These are phyloP conservation scores for Sternarchorhynchus goeldii DNA, from an alignment of 2,797 vertebrate species.

Conservation along the genomic window DNA sequence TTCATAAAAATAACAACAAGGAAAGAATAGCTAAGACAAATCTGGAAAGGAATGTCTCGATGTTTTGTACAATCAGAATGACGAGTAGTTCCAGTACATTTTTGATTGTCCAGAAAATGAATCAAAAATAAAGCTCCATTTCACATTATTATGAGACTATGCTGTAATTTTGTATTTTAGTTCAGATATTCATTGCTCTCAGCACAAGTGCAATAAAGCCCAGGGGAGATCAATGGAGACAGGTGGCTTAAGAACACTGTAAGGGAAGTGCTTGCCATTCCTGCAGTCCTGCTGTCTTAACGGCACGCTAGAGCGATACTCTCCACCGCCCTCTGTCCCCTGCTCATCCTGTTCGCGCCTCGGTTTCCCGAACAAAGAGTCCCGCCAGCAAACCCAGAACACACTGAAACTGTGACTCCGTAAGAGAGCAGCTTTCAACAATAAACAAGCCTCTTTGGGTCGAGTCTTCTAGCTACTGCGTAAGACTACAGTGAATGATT, in stretches of 20 bases:
- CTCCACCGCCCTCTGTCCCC: conserved; percentile 24
- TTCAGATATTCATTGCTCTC: conserved; percentile 24
- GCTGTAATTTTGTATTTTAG: conserved; percentile 67
- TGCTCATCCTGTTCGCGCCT: conserved; percentile 19
- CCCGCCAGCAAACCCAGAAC: conserved; percentile 25
- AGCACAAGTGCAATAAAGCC: conserved; percentile 51
- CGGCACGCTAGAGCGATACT: conserved; percentile 30
- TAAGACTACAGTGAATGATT: background rate
- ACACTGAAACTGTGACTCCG: conserved; percentile 41
- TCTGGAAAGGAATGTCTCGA: conserved; percentile 5
- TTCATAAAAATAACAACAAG: conserved; percentile 30
- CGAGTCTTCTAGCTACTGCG: background rate
- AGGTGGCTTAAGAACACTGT: background rate
- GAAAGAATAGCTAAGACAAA: background rate
- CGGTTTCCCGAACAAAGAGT: conserved; percentile 6
- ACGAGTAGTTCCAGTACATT: conserved; percentile 31
- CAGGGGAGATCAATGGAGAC: conserved; percentile 21
- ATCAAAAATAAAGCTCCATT: conserved; percentile 17
- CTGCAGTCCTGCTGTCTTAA: conserved; percentile 8
- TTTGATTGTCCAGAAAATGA: background rate
- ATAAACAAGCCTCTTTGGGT: conserved; percentile 5
- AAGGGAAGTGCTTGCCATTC: conserved; percentile 28
- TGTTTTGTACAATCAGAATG: conserved; percentile 39
- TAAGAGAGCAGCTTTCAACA: conserved; percentile 29
- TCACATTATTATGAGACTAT: conserved; percentile 54